A percentile compares a stretch with the other conserved stretches of the same genome.
Conservation (phyloP, 2,797 vertebrate genomes). For the Enteromius mattozi region DNA sequence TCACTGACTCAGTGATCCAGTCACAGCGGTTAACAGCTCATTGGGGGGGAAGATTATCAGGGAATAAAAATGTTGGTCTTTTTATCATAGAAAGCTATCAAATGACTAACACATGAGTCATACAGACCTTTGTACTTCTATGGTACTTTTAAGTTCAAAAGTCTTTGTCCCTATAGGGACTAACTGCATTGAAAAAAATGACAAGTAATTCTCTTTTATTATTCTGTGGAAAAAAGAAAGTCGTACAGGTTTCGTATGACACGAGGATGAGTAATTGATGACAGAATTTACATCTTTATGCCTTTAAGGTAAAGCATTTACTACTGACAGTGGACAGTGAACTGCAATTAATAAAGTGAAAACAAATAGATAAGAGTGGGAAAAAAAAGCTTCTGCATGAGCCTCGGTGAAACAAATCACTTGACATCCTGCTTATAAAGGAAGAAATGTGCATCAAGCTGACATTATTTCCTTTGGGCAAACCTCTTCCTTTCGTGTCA, state of each 20-base stretch:
- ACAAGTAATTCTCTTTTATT: background rate
- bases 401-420: conserved; percentile 13
- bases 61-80: background rate
- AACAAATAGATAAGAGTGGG: background rate
- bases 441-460: background rate
- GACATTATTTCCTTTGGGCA: background rate
- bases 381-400: background rate
- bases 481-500: conserved; percentile 5
- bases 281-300: background rate
- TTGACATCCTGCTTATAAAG: background rate
- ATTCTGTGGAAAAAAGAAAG: background rate
- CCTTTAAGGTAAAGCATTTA: background rate
- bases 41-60: background rate
- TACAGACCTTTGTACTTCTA: background rate
- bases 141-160: background rate
- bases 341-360: background rate
- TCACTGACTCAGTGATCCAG: conserved; percentile 13
- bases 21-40: conserved; percentile 1
- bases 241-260: background rate
- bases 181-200: background rate
- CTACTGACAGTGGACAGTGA: background rate
- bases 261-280: background rate
- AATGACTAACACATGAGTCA: background rate
- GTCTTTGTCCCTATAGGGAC: background rate
- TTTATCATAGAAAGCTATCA: background rate